Evolutionary conservation across 2,888 invertebrate genomes (phyloP), one percentile per base, ranked within the genome.

Genomic region (Notocelia uddmanniana): DNA sequence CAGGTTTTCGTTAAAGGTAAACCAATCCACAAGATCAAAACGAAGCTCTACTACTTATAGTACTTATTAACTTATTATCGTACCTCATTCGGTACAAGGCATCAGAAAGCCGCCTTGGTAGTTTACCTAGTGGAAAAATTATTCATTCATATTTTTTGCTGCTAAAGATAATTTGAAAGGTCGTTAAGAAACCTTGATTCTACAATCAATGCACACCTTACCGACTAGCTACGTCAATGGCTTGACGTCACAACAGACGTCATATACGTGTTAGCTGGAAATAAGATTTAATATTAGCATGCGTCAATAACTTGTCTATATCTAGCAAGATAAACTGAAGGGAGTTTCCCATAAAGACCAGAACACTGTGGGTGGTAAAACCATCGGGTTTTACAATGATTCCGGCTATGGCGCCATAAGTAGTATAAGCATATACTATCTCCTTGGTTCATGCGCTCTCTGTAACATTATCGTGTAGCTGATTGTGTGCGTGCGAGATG

Each of bases 151-250:
- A 15, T 41, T 15, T 41, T 41, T 41, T 45, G n/a, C 41, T 45
- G n/a, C 13, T 15, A 41, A 45, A 45, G n/a, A 45, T n/a, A 8
- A 45, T 45, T 45, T n/a, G 8, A n/a, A 45, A 45, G 45, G 45
- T 45, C 45, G n/a, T 45, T 45, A 45, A 3, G 45, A 45, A 45
- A 45, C 45, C 45, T 45, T 45, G 45, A 45, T 45, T 45, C 45
- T 9, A 31, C n/a, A 45, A 45, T 45, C n/a, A 45, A 45, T 45
- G n/a, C 15, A 45, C 45, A 41, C 3, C 13, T 45, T 45, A 45
- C 45, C 41, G 3, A 15, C 15, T 6, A 45, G 6, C n/a, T 45
- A 45, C 45, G 45, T 45, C 45, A 45, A 45, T 45, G n/a, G 45
- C 0, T 41, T 41, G 41, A 41, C 41, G 45, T n/a, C 15, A 45